Base-by-base conservation (phyloP, 1,140 invertebrate species). In the Drosophila santomea region DNA sequence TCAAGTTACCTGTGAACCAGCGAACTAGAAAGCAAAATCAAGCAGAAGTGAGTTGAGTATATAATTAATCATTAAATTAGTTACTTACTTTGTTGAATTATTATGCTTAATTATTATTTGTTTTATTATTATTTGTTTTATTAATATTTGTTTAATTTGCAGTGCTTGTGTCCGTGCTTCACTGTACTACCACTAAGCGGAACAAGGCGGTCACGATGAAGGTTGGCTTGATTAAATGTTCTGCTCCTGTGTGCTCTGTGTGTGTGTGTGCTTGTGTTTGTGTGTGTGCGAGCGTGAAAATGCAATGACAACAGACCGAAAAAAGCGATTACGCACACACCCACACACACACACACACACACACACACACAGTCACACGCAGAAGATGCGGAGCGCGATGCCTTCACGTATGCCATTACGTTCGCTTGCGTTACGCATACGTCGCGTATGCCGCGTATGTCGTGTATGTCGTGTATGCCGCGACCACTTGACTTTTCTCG, bases 191-290 rank as follows among this genome's bases (percentile, higher is more conserved):
- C 44, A 14, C 28, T 61, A 74, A 55, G 58, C 69, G 50, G 38
- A 41, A 44, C 38, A 66, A 66, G 55, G 48, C 47, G 52, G 58
- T 61, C 41, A 50, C 36, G 48, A 35, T 60, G 57, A 61, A 55
- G 73, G 71, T 67, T 66, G 45, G 15, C 15, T 74, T 86, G 82
- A 86, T 82, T 88, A 88, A 82, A 88, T 88, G 82, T 74, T 67
- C 59, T 78, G 57, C 35, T 35, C 20, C 14, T 20, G 20, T 32
- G 7, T 32, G 0, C 8, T 10, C 2, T 8, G 32, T 32, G 10
- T 11, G 2, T 25, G 36, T 14, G 35, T 55, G 17, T 11, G 41
- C 17, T n/a, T 1, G 60, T 43, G 43, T 3, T 10, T n/a, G 25
- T 45, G 59, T 39, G 20, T 39, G 28, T 51, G 20, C 15, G 50